Evolutionary conservation across 2,113 vertebrate genomes (phyloP).

Genomic region (Chionodraco myersi): DNA sequence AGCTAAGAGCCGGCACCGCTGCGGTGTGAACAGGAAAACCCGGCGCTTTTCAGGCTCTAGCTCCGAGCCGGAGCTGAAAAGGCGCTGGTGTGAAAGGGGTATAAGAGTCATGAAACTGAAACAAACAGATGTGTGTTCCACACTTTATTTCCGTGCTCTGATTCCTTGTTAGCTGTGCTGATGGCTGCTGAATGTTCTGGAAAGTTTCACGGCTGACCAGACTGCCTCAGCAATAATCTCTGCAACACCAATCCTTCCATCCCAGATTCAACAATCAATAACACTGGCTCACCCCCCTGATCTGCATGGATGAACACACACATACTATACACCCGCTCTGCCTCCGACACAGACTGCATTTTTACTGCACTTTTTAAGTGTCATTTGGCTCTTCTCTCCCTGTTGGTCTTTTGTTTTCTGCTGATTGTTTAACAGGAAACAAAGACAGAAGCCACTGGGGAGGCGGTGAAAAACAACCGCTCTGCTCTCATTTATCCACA

Average conservation of each 20-base stretch:
- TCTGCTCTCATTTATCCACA: slow-evolving; percentile 49
- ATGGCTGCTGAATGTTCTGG: slow-evolving; percentile 21
- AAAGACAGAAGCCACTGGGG: slow-evolving; percentile 50
- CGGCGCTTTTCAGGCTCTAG: too few relatives aligned
- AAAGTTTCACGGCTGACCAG: slow-evolving; percentile 46
- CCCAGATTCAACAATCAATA: slow-evolving; percentile 43
- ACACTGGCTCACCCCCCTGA: not conserved
- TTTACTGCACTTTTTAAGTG: slow-evolving; percentile 24
- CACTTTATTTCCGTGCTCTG: not conserved
- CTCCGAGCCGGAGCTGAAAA: too few relatives aligned
- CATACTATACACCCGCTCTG: slow-evolving; percentile 17
- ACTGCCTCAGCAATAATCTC: slow-evolving; percentile 47
- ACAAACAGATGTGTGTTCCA: not conserved
- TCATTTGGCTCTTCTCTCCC: slow-evolving; percentile 23
- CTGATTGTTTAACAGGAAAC: slow-evolving; percentile 53
- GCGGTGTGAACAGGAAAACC: too few relatives aligned
- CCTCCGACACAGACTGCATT: slow-evolving; percentile 15
- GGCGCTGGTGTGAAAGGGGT: too few relatives aligned
- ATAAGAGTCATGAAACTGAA: not conserved
- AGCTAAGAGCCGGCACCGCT: too few relatives aligned
- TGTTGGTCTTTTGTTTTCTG: slow-evolving; percentile 32
- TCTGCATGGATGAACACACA: slow-evolving; percentile 30
- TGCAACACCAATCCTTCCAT: slow-evolving; percentile 19
- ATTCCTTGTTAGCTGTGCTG: slow-evolving; percentile 30
- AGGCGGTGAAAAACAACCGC: slow-evolving; percentile 38